Evolutionary conservation across 2,888 invertebrate species (phyloP), one percentile per base, ranked within the genome.

Genomic region (Deilephila porcellus): DNA sequence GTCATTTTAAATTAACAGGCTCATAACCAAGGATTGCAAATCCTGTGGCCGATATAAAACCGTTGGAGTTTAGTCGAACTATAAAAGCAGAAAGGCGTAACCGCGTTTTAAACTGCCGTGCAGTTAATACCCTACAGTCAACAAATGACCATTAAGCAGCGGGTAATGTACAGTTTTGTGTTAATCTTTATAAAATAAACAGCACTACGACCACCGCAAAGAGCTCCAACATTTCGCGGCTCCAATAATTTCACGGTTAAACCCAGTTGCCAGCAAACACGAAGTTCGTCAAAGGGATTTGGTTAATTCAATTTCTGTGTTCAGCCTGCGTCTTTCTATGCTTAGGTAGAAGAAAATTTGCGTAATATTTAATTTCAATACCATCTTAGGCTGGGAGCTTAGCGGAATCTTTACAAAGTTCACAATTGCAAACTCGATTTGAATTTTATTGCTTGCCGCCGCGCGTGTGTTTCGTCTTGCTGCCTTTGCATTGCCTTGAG

Each of bases 261-360:
- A 83, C 86, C 82, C 77, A 87, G 88, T 86, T 87, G 85, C 85
- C 79, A 77, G 83, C 87, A 89, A 90, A 90, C 88, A 89, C 83
- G 81, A 91, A 91, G 85, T 91, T 89, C 85, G 86, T 90, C 90
- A 90, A 90, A 90, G 88, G 88, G 90, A 89, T 88, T 88, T 86
- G 84, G 87, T 86, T 91, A 90, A 91, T 91, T 91, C 87, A 90
- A 90, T 91, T 90, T 88, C 86, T 83, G 86, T 89, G 90, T 90
- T 90, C 88, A 85, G 81, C 84, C 86, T 83, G 87, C 87, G 87
- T 85, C 87, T 86, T 88, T 82, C 82, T 82, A 80, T 86, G 84
- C 85, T 86, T 83, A 85, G 84, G 85, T 86, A 81, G 83, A 85
- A 86, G 90, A 88, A 89, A 89, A 90, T 90, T 90, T 86, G 85